Conservation (phyloP, 2,113 vertebrate genomes). For the Sebastes fasciatus region DNA sequence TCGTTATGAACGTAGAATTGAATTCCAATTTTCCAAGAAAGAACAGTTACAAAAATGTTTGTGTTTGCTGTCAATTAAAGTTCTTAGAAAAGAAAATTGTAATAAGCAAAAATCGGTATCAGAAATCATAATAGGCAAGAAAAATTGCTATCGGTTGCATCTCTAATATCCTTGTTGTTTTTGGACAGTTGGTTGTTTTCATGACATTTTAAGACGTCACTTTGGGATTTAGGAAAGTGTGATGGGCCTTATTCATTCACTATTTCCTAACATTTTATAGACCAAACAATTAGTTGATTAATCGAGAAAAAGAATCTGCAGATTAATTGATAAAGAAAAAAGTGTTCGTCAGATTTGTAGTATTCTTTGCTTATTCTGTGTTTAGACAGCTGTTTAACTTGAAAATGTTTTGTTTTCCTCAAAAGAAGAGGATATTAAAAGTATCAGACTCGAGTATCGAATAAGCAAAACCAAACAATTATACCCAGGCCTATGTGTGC, state of each 20-base stretch:
- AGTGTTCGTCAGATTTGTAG: background rate
- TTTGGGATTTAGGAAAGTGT: background rate
- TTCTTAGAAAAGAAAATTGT: no score
- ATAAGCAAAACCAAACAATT: background rate
- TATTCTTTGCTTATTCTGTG: background rate
- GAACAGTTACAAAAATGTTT: no score
- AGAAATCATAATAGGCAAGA: no score
- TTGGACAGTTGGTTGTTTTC: background rate
- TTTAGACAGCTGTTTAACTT: background rate
- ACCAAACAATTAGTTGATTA: background rate
- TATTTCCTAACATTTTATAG: background rate
- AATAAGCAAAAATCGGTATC: no score
- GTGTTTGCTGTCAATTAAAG: no score
- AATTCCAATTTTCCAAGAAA: no score
- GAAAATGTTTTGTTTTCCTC: background rate
- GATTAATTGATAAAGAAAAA: background rate
- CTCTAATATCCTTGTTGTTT: background rate
- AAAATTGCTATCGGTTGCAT: no score
- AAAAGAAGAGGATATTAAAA: background rate
- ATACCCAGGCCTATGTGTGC: background rate
- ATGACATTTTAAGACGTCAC: background rate
- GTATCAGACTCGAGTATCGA: no score
- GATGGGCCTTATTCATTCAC: background rate
- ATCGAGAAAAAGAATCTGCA: background rate
- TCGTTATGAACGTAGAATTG: no score